A percentile compares a stretch with the other conserved stretches of the same genome.
Evolutionary conservation across 2,797 vertebrate genomes (phyloP).

Genomic region (Momotus momota): DNA sequence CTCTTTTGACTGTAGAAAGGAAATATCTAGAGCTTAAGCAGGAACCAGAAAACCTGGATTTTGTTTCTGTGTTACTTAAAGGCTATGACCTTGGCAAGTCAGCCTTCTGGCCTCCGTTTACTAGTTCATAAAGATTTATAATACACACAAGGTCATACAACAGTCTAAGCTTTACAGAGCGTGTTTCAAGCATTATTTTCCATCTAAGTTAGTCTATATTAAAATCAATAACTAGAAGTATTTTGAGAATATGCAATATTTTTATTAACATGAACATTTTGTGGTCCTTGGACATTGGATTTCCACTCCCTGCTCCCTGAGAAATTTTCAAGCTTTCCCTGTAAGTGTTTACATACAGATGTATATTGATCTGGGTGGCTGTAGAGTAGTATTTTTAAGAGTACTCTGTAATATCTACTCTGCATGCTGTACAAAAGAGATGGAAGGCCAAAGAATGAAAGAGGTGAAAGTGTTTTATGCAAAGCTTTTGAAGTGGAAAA

Average conservation of each 20-base stretch:
- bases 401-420: not conserved
- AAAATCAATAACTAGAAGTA: not conserved
- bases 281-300: not conserved
- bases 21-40: slow-evolving; percentile 40
- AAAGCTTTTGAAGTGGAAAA: not conserved
- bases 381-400: not conserved
- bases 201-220: not conserved
- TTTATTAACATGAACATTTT: not conserved
- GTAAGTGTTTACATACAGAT: not conserved
- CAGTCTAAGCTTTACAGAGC: not conserved
- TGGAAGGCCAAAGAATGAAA: not conserved
- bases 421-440: not conserved
- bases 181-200: not conserved
- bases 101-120: slow-evolving; percentile 16
- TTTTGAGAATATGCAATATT: not conserved
- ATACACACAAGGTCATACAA: not conserved
- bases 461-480: not conserved
- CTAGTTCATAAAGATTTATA: slow-evolving; percentile 26
- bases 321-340: not conserved
- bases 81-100: slow-evolving; percentile 22
- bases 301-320: not conserved
- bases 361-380: not conserved
- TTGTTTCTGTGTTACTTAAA: slow-evolving; percentile 3
- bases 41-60: slow-evolving; percentile 45
- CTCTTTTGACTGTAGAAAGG: not conserved